Conservation (phyloP, 2,888 invertebrate species). For the Epinotia nisella region DNA sequence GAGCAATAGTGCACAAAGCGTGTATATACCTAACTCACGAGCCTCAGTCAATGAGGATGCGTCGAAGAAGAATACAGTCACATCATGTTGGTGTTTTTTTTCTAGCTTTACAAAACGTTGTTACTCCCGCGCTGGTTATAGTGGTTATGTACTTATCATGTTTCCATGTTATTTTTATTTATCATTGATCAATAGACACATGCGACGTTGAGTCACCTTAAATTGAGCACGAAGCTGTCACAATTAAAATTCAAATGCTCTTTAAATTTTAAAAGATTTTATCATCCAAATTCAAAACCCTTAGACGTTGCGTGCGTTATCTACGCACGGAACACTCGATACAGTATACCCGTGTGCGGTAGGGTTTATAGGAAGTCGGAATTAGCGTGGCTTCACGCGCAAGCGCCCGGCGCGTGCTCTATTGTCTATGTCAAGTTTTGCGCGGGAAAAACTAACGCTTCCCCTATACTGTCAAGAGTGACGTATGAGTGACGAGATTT, state of each 20-base stretch:
- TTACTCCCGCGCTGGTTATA: not conserved
- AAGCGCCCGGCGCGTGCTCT: conserved; percentile 54
- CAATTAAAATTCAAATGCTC: conserved; percentile 23
- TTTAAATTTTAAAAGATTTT: conserved; percentile 33
- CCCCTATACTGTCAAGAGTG: conserved; percentile 46
- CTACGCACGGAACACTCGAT: conserved; percentile 29
- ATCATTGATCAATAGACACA: not conserved
- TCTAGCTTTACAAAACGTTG: not conserved
- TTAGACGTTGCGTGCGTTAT: conserved; percentile 38
- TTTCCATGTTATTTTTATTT: not conserved
- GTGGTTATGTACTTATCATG: no score
- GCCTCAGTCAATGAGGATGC: no score
- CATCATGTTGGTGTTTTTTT: not conserved
- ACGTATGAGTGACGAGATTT: conserved; percentile 7
- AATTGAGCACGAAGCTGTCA: conserved; percentile 23
- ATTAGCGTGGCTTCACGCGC: conserved; percentile 57
- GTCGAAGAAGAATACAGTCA: no score
- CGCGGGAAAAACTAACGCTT: conserved; percentile 48
- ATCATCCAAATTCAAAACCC: conserved; percentile 33
- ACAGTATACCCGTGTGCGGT: conserved; percentile 35
- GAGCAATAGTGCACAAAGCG: no score
- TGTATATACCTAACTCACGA: no score
- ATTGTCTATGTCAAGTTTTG: conserved; percentile 51
- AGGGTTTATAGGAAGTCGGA: conserved; percentile 57
- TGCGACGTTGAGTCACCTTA: not conserved